A percentile compares a stretch with the other conserved stretches of the same genome.
Conservation (phyloP, 1,140 invertebrate species). For the Telenomus remus region DNA sequence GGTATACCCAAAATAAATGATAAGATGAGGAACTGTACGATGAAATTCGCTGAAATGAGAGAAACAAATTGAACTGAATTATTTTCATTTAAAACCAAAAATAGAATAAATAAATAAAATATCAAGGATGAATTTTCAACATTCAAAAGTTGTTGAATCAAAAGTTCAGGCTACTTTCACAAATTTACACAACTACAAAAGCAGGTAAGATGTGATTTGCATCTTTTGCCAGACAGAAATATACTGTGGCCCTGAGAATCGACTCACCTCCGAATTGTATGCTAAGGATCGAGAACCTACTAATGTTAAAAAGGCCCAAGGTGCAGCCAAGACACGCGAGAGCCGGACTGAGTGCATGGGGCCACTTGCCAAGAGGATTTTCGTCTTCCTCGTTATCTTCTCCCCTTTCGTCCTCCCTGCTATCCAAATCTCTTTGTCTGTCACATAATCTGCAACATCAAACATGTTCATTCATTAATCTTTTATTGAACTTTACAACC, state of each 20-base stretch:
- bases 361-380: slow-evolving; percentile 81
- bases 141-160: neutral
- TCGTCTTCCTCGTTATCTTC: slow-evolving; percentile 71
- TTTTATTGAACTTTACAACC: slow-evolving; percentile 1
- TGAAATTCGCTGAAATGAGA: slow-evolving; percentile 84
- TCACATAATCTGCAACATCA: slow-evolving; percentile 52
- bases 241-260: slow-evolving; percentile 3
- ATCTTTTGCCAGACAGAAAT: slow-evolving; percentile 9
- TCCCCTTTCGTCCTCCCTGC: slow-evolving; percentile 47
- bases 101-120: too few species aligned
- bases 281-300: slow-evolving; percentile 89
- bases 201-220: slow-evolving; percentile 15
- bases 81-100: too few species aligned
- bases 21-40: slow-evolving; percentile 90
- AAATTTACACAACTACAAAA: too few species aligned
- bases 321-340: slow-evolving; percentile 89
- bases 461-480: slow-evolving; percentile 6
- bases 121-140: too few species aligned
- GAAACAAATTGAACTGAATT: neutral
- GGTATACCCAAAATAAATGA: slow-evolving; percentile 90
- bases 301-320: slow-evolving; percentile 90
- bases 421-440: slow-evolving; percentile 52
- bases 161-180: too few species aligned
- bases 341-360: slow-evolving; percentile 85
- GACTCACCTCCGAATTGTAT: slow-evolving; percentile 88